Evolutionary conservation across 1,140 invertebrate genomes (phyloP).

Genomic region (Drosophila takahashii): DNA sequence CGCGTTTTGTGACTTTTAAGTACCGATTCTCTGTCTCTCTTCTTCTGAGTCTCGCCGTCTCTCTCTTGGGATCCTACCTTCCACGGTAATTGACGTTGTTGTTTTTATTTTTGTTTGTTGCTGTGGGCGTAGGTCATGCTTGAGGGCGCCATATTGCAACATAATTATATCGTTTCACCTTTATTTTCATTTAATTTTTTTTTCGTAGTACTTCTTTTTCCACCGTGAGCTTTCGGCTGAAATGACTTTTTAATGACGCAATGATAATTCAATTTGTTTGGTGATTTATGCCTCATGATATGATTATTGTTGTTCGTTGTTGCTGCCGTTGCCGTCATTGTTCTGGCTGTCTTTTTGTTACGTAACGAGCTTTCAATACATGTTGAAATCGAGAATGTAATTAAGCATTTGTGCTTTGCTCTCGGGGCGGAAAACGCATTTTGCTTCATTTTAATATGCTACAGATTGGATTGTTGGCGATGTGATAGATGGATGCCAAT

Average conservation of each 20-base stretch:
- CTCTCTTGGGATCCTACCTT: constrained; percentile 20
- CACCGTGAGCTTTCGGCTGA: constrained; percentile 26
- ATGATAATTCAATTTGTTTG: constrained; percentile 82
- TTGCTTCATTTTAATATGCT: constrained; percentile 19
- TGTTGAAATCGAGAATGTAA: constrained; percentile 79
- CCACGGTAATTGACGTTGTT: constrained; percentile 32
- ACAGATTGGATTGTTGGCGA: constrained; percentile 34
- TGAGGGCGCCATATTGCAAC: constrained; percentile 78
- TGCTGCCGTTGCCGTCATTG: constrained; percentile 24
- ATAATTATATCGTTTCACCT: constrained; percentile 81
- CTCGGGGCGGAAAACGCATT: constrained; percentile 9
- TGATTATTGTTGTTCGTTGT: constrained; percentile 37
- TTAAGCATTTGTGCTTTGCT: constrained; percentile 47
- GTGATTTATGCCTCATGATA: constrained; percentile 74
- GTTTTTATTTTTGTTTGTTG: constrained; percentile 49
- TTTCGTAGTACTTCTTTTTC: constrained; percentile 20
- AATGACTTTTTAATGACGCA: constrained; percentile 82
- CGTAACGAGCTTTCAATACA: constrained; percentile 69
- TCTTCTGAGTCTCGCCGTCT: not conserved
- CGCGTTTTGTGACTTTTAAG: constrained; percentile 17
- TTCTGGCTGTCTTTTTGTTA: constrained; percentile 43
- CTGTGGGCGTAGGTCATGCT: constrained; percentile 75
- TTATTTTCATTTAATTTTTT: constrained; percentile 60
- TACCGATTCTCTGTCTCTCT: constrained; percentile 5
- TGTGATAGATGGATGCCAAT: constrained; percentile 22